Percentiles rank a stretch among this genome's conserved stretches.
Evolutionary conservation across 2,888 invertebrate genomes (phyloP).

Genomic region (Physocephala rufipes): DNA sequence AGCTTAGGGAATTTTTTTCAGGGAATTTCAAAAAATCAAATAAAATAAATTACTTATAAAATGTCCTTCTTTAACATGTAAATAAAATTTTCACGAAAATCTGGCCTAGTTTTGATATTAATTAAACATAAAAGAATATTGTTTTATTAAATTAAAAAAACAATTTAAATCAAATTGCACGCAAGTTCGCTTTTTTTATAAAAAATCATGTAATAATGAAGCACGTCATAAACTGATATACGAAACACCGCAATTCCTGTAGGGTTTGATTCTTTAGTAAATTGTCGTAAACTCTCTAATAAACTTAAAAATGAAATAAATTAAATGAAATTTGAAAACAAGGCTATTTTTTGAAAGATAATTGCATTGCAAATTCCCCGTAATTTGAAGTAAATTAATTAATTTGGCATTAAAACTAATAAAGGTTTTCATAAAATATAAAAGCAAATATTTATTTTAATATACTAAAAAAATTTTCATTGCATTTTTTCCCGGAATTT

Average conservation of each 20-base stretch:
- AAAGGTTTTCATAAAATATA: neutral
- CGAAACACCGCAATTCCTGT: too few species aligned
- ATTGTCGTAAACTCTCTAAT: neutral
- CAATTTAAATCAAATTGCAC: too few species aligned
- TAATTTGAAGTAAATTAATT: neutral
- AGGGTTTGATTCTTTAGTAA: too few species aligned
- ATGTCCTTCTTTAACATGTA: slow-evolving; percentile 36
- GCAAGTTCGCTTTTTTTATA: too few species aligned
- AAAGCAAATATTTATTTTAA: neutral
- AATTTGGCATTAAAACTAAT: neutral
- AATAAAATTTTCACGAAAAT: too few species aligned
- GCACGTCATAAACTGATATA: too few species aligned
- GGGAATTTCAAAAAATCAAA: neutral
- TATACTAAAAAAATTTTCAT: slow-evolving; percentile 26
- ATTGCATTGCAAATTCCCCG: slow-evolving; percentile 7
- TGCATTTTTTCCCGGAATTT: slow-evolving; percentile 49
- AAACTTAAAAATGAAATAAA: slow-evolving; percentile 23
- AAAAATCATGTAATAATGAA: too few species aligned
- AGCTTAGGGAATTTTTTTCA: neutral
- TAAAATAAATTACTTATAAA: slow-evolving; percentile 30
- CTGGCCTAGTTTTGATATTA: too few species aligned
- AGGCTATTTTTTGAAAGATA: too few species aligned
- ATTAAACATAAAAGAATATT: too few species aligned
- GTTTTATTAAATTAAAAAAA: too few species aligned
- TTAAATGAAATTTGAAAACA: slow-evolving; percentile 5